These are phyloP conservation scores for Sebastes hubbsi DNA, from an alignment of 2,797 vertebrate genomes.

Conservation along the genomic window DNA sequence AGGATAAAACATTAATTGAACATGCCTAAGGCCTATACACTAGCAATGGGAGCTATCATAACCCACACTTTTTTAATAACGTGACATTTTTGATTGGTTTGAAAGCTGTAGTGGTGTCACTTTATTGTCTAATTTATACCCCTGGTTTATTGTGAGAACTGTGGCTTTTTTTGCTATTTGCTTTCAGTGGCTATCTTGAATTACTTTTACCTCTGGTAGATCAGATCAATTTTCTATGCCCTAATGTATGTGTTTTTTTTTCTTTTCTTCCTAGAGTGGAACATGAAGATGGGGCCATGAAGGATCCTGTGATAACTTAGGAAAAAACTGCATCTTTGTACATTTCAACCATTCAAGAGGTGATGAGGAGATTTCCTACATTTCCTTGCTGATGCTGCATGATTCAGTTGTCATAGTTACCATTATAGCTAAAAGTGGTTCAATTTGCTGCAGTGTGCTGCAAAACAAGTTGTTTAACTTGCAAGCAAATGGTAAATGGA, in stretches of 20 bases:
- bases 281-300: constrained; percentile 73
- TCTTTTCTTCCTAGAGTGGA: constrained; percentile 53
- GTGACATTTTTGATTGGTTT: neutral
- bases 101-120: neutral
- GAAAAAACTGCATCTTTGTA: constrained; percentile 44
- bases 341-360: constrained; percentile 71
- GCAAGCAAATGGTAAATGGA: neutral
- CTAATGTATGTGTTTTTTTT: constrained; percentile 6
- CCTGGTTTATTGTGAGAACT: neutral
- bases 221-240: constrained; percentile 1
- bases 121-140: neutral
- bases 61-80: neutral
- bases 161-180: neutral
- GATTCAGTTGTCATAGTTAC: constrained; percentile 4
- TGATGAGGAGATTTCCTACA: constrained; percentile 33
- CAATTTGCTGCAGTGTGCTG: neutral
- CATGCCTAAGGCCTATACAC: neutral
- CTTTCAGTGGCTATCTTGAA: neutral
- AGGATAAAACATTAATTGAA: neutral
- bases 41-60: neutral
- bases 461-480: neutral
- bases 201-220: neutral
- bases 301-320: constrained; percentile 75
- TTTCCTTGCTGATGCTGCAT: constrained; percentile 1
- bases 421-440: neutral